phyloP scores from a whole-genome alignment of 2,888 invertebrate species.

The Brenthis ino region DNA sequence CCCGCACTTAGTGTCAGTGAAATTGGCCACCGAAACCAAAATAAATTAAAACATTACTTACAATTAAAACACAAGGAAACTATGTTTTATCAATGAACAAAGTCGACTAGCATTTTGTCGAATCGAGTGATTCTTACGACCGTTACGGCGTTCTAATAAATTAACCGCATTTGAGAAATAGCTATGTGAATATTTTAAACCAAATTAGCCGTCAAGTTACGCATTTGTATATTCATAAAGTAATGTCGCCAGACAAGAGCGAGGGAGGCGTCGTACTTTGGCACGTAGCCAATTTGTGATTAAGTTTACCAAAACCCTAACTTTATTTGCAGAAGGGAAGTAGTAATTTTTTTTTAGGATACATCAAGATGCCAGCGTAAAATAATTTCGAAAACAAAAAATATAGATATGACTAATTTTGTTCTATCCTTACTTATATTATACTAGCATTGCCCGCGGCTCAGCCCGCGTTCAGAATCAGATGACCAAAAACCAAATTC shows the following conservation, averaged over 20 bases:
- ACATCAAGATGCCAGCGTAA: background rate
- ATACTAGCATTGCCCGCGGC: too few species aligned
- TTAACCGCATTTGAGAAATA: conserved; percentile 20
- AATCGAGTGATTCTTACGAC: conserved; percentile 3
- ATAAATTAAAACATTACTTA: too few species aligned
- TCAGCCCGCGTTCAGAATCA: too few species aligned
- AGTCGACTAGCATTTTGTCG: background rate
- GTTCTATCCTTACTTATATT: too few species aligned
- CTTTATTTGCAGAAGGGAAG: conserved; percentile 22
- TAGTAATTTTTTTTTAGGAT: conserved; percentile 15
- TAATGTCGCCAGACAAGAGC: conserved; percentile 33
- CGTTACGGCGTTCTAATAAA: background rate
- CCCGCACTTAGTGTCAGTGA: background rate
- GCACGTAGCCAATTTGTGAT: conserved; percentile 32
- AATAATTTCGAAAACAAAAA: background rate
- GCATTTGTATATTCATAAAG: conserved; percentile 39
- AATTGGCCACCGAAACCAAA: too few species aligned
- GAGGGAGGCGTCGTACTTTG: conserved; percentile 25
- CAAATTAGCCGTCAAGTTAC: conserved; percentile 32
- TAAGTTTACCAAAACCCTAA: conserved; percentile 28
- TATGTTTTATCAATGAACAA: too few species aligned
- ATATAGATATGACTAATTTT: background rate
- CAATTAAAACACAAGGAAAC: too few species aligned
- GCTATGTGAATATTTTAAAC: conserved; percentile 36
- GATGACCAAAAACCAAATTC: too few species aligned